Evolutionary conservation across 64 coral and sea anemone genomes (phyloP).

Genomic region (Hydrozoanthus tunicans): DNA sequence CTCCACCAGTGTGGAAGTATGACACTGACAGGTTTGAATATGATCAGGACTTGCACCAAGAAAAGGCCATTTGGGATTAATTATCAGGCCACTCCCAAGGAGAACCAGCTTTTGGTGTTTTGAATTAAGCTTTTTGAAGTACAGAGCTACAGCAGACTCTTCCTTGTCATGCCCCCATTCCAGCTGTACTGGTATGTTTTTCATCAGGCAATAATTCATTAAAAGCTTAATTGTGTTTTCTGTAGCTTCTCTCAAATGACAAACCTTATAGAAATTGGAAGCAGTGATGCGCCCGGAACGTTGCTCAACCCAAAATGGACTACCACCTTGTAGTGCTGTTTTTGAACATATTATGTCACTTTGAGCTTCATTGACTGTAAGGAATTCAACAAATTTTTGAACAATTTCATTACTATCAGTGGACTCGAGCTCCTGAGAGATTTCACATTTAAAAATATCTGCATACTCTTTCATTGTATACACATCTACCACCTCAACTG

Average conservation of each 20-base stretch:
- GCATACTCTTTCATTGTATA: constrained; percentile 61
- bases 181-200: constrained; percentile 61
- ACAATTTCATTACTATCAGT: too few species aligned
- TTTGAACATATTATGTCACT: constrained; percentile 50
- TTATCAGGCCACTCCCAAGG: constrained; percentile 47
- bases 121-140: constrained; percentile 45
- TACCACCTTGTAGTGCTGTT: constrained; percentile 20
- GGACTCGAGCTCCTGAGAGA: background rate
- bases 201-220: constrained; percentile 68
- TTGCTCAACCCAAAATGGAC: constrained; percentile 62
- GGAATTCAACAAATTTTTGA: constrained; percentile 37
- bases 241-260: constrained; percentile 65
- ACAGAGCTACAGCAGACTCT: constrained; percentile 55
- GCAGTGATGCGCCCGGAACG: constrained; percentile 53
- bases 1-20: constrained; percentile 51
- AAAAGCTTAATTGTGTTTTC: constrained; percentile 72
- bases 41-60: constrained; percentile 60
- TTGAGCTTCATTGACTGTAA: constrained; percentile 28
- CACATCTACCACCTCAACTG: constrained; percentile 35
- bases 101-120: constrained; percentile 53
- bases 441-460: constrained; percentile 59
- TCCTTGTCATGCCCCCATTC: constrained; percentile 76
- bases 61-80: constrained; percentile 65
- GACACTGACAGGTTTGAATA: constrained; percentile 53
- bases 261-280: constrained; percentile 65